Evolutionary conservation across 1,140 invertebrate species (phyloP), one percentile per base, ranked within the genome.

Genomic region (Muscidifurax raptorellus): DNA sequence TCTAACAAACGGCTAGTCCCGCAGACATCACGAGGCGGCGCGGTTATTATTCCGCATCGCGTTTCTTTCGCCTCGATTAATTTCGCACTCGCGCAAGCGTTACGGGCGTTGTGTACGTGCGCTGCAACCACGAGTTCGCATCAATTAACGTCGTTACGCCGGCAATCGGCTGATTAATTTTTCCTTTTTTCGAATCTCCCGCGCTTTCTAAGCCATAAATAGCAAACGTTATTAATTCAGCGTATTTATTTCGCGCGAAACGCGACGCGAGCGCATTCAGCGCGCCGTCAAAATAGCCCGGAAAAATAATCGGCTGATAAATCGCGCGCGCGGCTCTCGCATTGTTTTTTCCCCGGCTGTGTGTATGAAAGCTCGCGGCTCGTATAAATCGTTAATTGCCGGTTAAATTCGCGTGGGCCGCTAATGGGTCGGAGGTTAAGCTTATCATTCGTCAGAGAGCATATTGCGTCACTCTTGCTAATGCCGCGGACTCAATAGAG

Each of bases 371-470:
- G 30, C 30, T 66, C 32, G 32, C 52, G 28, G 25, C 59, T 32
- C 22, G n/a, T 52, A 69, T n/a, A 69, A 81, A 81, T 77, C 78
- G 80, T 77, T 81, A 77, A 81, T 81, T 77, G 66, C 44, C 18
- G 22, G 40, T 22, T 25, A 66, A 85, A 80, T 71, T 83, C 77
- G 66, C 83, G 81, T 83, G 77, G 9, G 77, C 81, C 88, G 90
- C 89, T 91, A 91, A 91, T 90, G 88, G 88, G 87, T 88, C 87
- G 88, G 86, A 89, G 90, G 90, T 91, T 89, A 90, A 91, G 89
- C 90, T 91, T 91, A 91, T 91, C 90, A 90, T 91, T 87, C 88
- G 81, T 66, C 36, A 76, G 22, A 77, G 67, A 10, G 67, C 67
- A 12, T 12, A 1, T 59, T 59, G 67, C 67, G 67, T 30, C 52